phyloP scores from a whole-genome alignment of 2,888 invertebrate genomes.

The Ophonus ardosiacus region DNA sequence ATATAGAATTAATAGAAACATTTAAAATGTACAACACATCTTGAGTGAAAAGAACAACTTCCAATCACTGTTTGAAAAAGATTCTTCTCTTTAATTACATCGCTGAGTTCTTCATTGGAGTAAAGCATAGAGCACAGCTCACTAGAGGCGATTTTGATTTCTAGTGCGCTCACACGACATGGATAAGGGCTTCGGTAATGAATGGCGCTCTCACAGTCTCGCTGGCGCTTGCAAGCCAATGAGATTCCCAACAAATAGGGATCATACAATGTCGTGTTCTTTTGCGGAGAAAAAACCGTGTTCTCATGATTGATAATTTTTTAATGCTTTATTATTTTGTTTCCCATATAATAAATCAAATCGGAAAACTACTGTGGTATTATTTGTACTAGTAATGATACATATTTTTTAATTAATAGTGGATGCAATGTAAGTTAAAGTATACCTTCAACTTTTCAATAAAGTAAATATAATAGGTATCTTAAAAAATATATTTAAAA shows the following conservation, averaged over 20 bases:
- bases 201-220: conserved; percentile 26
- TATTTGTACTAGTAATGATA: too few relatives aligned
- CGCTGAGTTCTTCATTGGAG: background rate
- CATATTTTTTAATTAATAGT: too few relatives aligned
- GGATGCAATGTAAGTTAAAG: too few relatives aligned
- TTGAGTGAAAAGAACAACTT: background rate
- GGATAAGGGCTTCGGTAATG: conserved; percentile 14
- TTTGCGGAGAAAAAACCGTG: background rate
- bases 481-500: too few relatives aligned
- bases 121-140: background rate
- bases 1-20: background rate
- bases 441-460: too few relatives aligned
- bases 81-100: background rate
- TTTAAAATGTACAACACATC: background rate
- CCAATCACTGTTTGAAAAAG: background rate
- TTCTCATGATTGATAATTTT: too few relatives aligned
- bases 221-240: background rate
- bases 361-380: too few relatives aligned
- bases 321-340: too few relatives aligned
- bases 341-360: too few relatives aligned
- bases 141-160: conserved; percentile 12
- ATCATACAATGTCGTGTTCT: background rate
- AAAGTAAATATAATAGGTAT: too few relatives aligned
- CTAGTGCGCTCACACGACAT: background rate
- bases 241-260: conserved; percentile 7